Evolutionary conservation across 2,797 vertebrate species (phyloP), one percentile per base, ranked within the genome.

Genomic region (Enteromius fasciolatus): DNA sequence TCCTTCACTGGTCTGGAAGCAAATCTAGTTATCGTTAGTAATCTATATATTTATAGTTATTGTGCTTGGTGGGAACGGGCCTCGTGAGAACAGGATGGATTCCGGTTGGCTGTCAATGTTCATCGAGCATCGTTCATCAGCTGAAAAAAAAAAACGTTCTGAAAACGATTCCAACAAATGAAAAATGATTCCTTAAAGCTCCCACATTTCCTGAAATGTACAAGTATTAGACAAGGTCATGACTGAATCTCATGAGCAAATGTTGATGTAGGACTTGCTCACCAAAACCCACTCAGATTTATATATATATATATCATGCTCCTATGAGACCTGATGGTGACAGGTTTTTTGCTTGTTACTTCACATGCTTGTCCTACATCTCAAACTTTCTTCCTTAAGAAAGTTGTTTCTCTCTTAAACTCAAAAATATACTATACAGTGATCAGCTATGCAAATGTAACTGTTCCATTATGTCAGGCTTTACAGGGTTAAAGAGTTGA

Each of bases 161-260:
- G 39, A 41, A 10, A 41, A 41, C 10, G 9, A 41, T 41, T 41
- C 39, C 39, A 10, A 41, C 9, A 0, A 39, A 39, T 39, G 36
- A 39, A 39, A 39, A 39, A 39, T 39, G 1, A 8, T 8, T 39
- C 7, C 36, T 39, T 79, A 18, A 50, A 66, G 63, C 74, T 44
- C 74, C 74, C 36, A 61, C 15, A 76, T 28, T 76, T 76, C 74
- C 15, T 59, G n/a, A 76, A 76, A 76, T 59, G n/a, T 59, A 25
- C 23, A 75, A 59, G 52, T 59, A 10, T 39, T 44, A 54, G 72
- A 48, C 28, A 54, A 36, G 31, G 70, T 74, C 52, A 52, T 20
- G 3, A 73, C 48, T 74, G 18, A 74, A 74, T 33, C 52, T 36
- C 28, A 54, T 52, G 70, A 54, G 70, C 48, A 74, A 73, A 36